phyloP scores from a whole-genome alignment of 2,888 invertebrate species.

The Epirrhoe alternata region DNA sequence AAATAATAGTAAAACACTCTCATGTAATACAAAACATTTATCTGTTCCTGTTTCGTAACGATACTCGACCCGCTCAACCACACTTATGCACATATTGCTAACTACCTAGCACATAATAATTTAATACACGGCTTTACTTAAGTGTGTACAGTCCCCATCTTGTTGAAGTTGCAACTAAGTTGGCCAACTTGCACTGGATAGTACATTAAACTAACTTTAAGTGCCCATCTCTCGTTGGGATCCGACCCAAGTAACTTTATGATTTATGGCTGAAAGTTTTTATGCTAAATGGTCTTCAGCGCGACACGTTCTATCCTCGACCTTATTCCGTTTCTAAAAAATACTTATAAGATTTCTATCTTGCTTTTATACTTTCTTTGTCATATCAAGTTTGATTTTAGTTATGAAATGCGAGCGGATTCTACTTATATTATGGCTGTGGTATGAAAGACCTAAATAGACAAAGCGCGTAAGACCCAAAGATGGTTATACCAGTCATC shows the following conservation, averaged over 20 bases:
- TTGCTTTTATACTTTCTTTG: neutral
- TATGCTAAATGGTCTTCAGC: slow-evolving; percentile 48
- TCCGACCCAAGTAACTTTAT: slow-evolving; percentile 58
- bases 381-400: neutral
- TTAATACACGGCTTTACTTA: slow-evolving; percentile 13
- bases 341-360: slow-evolving; percentile 25
- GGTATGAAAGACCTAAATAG: too few species aligned
- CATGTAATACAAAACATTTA: neutral
- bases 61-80: neutral
- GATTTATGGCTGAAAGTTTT: slow-evolving; percentile 61
- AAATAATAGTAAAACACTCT: neutral
- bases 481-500: too few species aligned
- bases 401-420: neutral
- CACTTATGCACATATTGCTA: neutral
- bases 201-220: slow-evolving; percentile 62
- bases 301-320: slow-evolving; percentile 38
- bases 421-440: too few species aligned
- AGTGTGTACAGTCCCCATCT: slow-evolving; percentile 27
- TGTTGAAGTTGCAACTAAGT: slow-evolving; percentile 53
- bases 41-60: neutral
- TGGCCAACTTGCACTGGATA: slow-evolving; percentile 55
- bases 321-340: slow-evolving; percentile 44
- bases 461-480: too few species aligned
- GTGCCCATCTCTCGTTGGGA: slow-evolving; percentile 57
- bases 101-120: slow-evolving; percentile 1